Base-by-base conservation (phyloP, 2,113 vertebrate genomes). In the Craseonycteris thonglongyai region DNA sequence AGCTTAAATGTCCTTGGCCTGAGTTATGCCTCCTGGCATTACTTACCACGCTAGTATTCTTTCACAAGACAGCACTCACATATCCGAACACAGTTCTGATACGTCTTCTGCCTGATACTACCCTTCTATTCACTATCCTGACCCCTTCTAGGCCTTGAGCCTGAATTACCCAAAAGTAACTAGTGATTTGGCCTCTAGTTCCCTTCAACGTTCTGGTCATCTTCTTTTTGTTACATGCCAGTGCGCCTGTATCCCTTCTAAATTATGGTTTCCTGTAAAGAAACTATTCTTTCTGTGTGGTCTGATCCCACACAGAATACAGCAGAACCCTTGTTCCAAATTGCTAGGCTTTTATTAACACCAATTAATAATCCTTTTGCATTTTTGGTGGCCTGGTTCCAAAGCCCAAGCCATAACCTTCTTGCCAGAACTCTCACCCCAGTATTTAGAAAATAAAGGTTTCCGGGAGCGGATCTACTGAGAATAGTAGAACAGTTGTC, bases 261-360 rank as follows among this genome's bases (percentile, higher is more conserved):
- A 93, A 80, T 85, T 45, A 40, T 40, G 13, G n/a, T 78, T 71
- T 81, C 38, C 0, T 0, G 63, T 51, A 83, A 40, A 56, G 45
- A 87, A 94, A 79, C 18, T 61, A 2, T 94, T 84, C 86, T 76
- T 80, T 30, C 82, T 88, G 59, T 93, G 81, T 93, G 75, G 66
- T 83, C 76, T 88, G 81, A 75, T 38, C 12, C 28, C 40, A 11
- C 58, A 65, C 22, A 30, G 63, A 63, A 3, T 14, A 49, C 33
- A 71, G 65, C 45, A 84, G 40, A 47, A 80, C 38, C 45, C 51
- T 80, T 22, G 30, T 91, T 91, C 58, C 42, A 72, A 28, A 58
- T 45, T 45, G 2, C 54, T 72, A 38, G 26, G 38, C 51, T 88
- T 90, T 81, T 78, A 12, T 71, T 54, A 45, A 45, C 28, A 88